Conservation (phyloP, 2,113 vertebrate species). For the Cephalopterus ornatus region DNA sequence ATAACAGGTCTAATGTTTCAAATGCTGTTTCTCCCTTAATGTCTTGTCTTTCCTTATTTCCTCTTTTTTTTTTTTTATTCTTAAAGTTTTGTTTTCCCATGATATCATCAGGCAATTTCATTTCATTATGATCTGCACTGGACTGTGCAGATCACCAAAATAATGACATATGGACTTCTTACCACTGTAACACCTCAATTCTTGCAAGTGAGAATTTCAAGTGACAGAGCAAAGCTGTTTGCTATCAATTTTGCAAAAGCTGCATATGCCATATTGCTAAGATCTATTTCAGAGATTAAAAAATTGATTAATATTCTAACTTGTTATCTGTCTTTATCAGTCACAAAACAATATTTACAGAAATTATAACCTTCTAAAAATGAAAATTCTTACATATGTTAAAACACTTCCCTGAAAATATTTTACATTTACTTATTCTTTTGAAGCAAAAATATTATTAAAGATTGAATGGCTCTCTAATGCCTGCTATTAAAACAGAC, state of each 20-base stretch:
- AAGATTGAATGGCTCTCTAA: background rate
- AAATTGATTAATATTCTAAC: slow-evolving; percentile 72
- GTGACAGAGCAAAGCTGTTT: slow-evolving; percentile 71
- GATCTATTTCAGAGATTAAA: slow-evolving; percentile 59
- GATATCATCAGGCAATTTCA: slow-evolving; percentile 48
- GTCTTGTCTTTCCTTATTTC: background rate
- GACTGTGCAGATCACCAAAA: slow-evolving; percentile 44
- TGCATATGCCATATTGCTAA: slow-evolving; percentile 64
- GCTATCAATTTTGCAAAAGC: slow-evolving; percentile 72
- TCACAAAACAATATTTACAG: slow-evolving; percentile 40
- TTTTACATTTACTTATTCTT: slow-evolving; percentile 9
- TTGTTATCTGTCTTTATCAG: slow-evolving; percentile 66
- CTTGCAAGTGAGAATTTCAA: slow-evolving; percentile 69
- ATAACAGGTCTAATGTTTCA: slow-evolving; percentile 6
- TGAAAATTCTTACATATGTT: background rate
- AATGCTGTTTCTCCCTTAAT: background rate
- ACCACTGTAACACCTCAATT: slow-evolving; percentile 48
- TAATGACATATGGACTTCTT: slow-evolving; percentile 57
- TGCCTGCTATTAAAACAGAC: background rate
- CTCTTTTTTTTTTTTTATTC: background rate
- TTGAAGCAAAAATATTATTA: background rate
- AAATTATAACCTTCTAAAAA: slow-evolving; percentile 45
- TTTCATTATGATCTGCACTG: slow-evolving; percentile 36
- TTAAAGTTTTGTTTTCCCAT: background rate
- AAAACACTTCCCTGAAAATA: slow-evolving; percentile 11